phyloP scores from a whole-genome alignment of 2,888 invertebrate genomes.

The Pollenia angustigena region DNA sequence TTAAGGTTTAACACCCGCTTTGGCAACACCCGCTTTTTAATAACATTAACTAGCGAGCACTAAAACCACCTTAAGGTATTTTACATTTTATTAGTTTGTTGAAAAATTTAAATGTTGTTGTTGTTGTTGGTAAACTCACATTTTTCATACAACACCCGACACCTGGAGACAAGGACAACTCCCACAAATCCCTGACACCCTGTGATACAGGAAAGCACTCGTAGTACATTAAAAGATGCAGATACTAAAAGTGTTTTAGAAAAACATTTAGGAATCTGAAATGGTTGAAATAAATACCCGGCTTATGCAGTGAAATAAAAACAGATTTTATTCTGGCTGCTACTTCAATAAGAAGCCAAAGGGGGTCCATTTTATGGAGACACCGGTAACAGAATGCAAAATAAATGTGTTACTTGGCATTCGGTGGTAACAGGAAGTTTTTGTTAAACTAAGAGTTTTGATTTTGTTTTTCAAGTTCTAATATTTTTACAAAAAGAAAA shows the following conservation, averaged over 20 bases:
- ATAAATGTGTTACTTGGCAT: constrained; percentile 1
- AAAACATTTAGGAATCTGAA: not conserved
- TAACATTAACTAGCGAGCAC: not conserved
- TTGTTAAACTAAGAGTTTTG: not conserved
- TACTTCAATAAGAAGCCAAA: constrained; percentile 9
- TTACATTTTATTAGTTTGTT: constrained; percentile 61
- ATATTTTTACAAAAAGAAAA: constrained; percentile 2
- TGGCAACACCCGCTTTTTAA: not conserved
- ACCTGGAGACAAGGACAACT: not conserved
- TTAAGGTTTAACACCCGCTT: not conserved
- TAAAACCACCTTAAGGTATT: constrained; percentile 39
- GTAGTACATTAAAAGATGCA: not conserved
- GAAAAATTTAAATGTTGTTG: constrained; percentile 43
- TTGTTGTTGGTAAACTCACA: constrained; percentile 16
- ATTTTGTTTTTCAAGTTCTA: not conserved
- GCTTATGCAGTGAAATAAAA: constrained; percentile 21
- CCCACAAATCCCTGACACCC: not conserved
- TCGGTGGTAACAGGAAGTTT: constrained; percentile 35
- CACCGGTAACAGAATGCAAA: not conserved
- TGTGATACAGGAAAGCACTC: not conserved
- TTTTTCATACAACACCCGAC: not conserved
- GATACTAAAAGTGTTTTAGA: not conserved
- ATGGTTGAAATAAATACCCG: constrained; percentile 23
- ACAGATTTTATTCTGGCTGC: constrained; percentile 9
- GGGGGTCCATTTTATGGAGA: constrained; percentile 25